These are phyloP conservation scores for Hydrophis major DNA, from an alignment of 2,797 vertebrate genomes.

Conservation along the genomic window DNA sequence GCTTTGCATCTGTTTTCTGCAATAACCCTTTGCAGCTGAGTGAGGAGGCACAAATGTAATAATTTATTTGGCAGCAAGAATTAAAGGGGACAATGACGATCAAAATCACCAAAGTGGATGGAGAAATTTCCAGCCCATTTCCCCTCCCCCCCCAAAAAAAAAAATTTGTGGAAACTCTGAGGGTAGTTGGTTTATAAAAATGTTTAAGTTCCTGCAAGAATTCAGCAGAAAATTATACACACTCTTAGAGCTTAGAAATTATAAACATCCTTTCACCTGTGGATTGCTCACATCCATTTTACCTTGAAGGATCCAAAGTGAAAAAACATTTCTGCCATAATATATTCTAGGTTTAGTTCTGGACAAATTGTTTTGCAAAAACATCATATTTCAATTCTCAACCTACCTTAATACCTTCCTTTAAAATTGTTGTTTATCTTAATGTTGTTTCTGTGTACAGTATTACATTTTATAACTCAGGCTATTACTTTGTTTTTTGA, in stretches of 20 bases:
- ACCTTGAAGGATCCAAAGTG: neutral
- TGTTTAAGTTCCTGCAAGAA: neutral
- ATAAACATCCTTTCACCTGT: neutral
- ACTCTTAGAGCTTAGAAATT: neutral
- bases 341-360: neutral
- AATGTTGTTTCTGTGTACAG: neutral
- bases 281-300: neutral
- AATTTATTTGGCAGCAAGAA: neutral
- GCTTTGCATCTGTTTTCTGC: neutral
- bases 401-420: neutral
- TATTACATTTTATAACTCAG: neutral
- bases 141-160: neutral
- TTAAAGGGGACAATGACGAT: neutral
- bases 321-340: neutral
- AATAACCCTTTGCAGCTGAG: neutral
- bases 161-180: neutral
- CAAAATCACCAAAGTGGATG: neutral
- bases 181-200: neutral
- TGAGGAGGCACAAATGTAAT: neutral
- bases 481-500: neutral
- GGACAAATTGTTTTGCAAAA: neutral
- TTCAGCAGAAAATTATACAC: neutral
- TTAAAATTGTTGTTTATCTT: neutral
- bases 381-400: neutral
- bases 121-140: neutral